These are phyloP conservation scores for Drosophila saltans DNA, from an alignment of 1,140 invertebrate genomes.

Conservation along the genomic window DNA sequence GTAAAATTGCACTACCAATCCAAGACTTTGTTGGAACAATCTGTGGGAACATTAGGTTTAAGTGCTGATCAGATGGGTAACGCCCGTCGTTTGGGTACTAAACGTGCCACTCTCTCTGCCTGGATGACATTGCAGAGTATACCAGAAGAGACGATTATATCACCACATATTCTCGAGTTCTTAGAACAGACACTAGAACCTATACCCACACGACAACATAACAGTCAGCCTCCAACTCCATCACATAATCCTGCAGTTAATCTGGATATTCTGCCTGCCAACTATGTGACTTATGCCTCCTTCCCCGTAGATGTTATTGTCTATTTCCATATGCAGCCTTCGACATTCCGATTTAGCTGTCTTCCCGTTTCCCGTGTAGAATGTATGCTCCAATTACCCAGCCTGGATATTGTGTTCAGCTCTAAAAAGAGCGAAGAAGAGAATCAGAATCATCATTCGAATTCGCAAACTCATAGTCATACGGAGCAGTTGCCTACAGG, in stretches of 20 bases:
- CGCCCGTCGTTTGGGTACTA: constrained; percentile 86
- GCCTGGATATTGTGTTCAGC: constrained; percentile 96
- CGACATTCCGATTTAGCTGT: constrained; percentile 97
- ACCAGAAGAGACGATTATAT: constrained; percentile 97
- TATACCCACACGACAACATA: constrained; percentile 88
- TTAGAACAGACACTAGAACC: constrained; percentile 97
- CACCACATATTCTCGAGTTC: constrained; percentile 97
- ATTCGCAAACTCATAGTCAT: constrained; percentile 35
- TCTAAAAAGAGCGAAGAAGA: constrained; percentile 91
- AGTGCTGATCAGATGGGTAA: constrained; percentile 46
- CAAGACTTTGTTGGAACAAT: constrained; percentile 88
- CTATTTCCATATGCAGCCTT: constrained; percentile 98
- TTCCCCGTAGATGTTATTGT: constrained; percentile 99
- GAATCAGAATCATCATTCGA: constrained; percentile 22
- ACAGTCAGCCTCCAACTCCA: constrained; percentile 60
- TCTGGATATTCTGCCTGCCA: constrained; percentile 86
- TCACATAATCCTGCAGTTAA: constrained; percentile 79
- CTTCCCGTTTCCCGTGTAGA: constrained; percentile 97
- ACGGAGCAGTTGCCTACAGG: constrained; percentile 70
- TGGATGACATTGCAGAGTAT: constrained; percentile 98
- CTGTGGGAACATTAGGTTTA: constrained; percentile 32
- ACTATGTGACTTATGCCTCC: constrained; percentile 92
- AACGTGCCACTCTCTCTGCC: constrained; percentile 96
- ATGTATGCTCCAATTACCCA: constrained; percentile 97
- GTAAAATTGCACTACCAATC: constrained; percentile 97